Conservation (phyloP, 1,140 invertebrate genomes). For the Penaeus vannamei region DNA sequence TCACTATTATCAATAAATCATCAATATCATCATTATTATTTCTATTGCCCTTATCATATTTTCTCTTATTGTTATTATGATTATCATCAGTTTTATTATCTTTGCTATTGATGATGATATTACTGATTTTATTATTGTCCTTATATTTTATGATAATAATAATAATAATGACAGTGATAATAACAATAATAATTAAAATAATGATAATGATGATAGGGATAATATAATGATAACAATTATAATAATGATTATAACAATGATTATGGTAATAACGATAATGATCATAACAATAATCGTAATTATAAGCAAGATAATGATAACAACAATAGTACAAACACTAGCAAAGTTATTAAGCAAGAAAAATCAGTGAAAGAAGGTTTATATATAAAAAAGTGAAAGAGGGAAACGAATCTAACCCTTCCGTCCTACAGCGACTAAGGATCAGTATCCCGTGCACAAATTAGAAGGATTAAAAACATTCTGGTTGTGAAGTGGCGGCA, state of each 20-base stretch:
- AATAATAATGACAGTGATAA: neutral
- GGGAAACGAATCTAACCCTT: too few species aligned
- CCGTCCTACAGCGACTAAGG: too few species aligned
- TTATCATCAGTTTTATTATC: neutral
- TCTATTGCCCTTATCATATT: too few species aligned
- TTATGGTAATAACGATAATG: neutral
- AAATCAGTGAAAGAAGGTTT: neutral
- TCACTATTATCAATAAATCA: too few species aligned
- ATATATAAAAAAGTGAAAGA: too few species aligned
- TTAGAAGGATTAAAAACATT: too few species aligned
- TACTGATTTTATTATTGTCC: too few species aligned
- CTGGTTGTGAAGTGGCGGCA: too few species aligned
- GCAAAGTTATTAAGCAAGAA: neutral
- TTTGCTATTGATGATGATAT: neutral
- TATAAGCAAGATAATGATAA: neutral
- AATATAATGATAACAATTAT: neutral
- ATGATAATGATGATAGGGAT: neutral
- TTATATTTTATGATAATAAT: too few species aligned
- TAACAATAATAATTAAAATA: neutral
- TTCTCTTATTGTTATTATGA: too few species aligned
- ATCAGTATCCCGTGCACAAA: too few species aligned
- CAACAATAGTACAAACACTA: constrained; percentile 7
- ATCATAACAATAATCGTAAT: neutral
- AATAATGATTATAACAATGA: neutral
- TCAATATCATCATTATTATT: too few species aligned